phyloP scores from a whole-genome alignment of 2,113 vertebrate genomes.

The Ia io region DNA sequence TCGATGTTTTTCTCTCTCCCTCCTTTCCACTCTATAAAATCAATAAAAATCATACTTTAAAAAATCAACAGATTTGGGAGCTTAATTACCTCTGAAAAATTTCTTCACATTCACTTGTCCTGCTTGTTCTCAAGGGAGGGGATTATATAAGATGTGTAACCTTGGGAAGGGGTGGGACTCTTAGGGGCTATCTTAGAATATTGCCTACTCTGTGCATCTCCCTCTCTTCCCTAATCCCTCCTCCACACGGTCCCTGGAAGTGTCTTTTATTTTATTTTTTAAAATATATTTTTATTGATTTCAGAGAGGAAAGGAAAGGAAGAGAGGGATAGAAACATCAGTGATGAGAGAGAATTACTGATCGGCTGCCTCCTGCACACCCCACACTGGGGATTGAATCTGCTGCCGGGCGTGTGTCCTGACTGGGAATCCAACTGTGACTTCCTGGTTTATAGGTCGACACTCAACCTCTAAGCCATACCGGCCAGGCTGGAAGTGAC shows the following conservation, averaged over 20 bases:
- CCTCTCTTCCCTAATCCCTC: not conserved
- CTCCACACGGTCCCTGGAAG: not conserved
- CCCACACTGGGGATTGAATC: too few species aligned
- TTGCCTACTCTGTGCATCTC: not conserved
- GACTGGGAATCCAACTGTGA: too few species aligned
- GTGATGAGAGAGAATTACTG: too few species aligned
- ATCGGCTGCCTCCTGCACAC: too few species aligned
- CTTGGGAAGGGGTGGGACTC: too few species aligned
- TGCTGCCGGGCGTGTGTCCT: too few species aligned
- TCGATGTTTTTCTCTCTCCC: not conserved
- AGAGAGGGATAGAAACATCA: too few species aligned
- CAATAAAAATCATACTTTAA: not conserved
- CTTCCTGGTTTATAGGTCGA: too few species aligned
- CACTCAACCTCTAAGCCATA: too few species aligned
- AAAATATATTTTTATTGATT: too few species aligned
- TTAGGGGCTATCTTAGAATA: not conserved
- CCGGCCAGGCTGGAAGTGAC: not conserved
- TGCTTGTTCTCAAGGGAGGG: not conserved
- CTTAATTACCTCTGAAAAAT: not conserved
- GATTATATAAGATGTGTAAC: not conserved
- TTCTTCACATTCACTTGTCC: accelerated
- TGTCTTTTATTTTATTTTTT: not conserved
- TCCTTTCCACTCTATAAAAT: not conserved
- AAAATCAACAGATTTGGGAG: not conserved
- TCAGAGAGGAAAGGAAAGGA: too few species aligned